Evolutionary conservation across 2,797 vertebrate species (phyloP).

Genomic region (Sebastes oblongus): DNA sequence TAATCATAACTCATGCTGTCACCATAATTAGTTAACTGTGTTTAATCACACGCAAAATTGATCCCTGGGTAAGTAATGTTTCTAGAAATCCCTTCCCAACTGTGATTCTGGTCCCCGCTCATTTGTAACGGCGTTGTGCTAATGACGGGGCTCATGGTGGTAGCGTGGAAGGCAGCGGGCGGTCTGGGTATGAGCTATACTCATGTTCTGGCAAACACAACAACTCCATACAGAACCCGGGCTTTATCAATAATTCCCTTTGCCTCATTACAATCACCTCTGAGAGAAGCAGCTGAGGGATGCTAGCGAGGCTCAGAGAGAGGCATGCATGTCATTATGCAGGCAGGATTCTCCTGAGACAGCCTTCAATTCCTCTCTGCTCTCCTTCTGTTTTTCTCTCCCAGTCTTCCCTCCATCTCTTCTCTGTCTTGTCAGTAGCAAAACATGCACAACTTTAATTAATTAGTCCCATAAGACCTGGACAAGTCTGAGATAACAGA

Average conservation of each 20-base stretch:
- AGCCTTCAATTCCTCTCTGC: constrained; percentile 20
- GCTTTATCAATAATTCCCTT: constrained; percentile 54
- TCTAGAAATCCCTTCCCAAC: constrained; percentile 44
- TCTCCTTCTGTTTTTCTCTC: constrained; percentile 5
- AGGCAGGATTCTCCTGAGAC: constrained; percentile 30
- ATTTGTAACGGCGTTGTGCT: constrained; percentile 31
- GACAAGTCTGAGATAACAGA: constrained; percentile 39
- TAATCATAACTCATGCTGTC: constrained; percentile 75
- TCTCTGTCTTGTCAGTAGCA: constrained; percentile 17
- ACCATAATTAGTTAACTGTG: constrained; percentile 73
- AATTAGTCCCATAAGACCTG: constrained; percentile 63
- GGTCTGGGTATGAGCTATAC: not conserved
- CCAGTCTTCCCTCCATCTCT: constrained; percentile 16
- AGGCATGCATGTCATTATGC: constrained; percentile 24
- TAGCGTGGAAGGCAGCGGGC: constrained; percentile 1
- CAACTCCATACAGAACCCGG: constrained; percentile 9
- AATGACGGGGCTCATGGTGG: constrained; percentile 36
- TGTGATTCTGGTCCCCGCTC: constrained; percentile 40
- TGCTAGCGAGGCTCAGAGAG: constrained; percentile 1
- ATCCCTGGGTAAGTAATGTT: constrained; percentile 71
- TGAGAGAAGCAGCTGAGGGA: constrained; percentile 29
- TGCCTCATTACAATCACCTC: constrained; percentile 15
- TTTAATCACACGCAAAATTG: constrained; percentile 80
- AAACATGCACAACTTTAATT: constrained; percentile 60
- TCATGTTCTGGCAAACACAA: constrained; percentile 20